phyloP scores from a whole-genome alignment of 1,140 invertebrate genomes.

The Cepaea nemoralis region DNA sequence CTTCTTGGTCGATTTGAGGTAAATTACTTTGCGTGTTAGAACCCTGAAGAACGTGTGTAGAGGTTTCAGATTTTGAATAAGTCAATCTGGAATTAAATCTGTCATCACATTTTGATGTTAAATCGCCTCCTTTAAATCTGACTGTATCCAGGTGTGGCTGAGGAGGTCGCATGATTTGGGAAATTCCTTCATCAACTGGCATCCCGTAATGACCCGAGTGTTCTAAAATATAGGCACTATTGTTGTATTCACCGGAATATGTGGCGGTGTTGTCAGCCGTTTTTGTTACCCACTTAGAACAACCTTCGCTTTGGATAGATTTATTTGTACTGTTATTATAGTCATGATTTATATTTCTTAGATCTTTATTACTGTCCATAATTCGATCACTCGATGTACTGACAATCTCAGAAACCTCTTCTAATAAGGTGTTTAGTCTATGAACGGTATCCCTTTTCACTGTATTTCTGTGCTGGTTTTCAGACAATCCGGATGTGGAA shows the following conservation, averaged over 20 bases:
- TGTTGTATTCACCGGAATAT: background rate
- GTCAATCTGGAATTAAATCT: background rate
- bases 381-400: slow-evolving; percentile 11
- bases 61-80: background rate
- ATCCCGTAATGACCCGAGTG: background rate
- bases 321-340: no score
- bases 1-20: background rate
- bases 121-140: background rate
- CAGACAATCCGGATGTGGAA: background rate
- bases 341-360: no score
- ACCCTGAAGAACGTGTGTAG: background rate
- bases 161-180: no score
- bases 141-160: background rate
- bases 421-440: slow-evolving; percentile 13
- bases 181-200: background rate
- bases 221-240: background rate
- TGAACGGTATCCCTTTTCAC: background rate
- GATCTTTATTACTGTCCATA: background rate
- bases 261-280: background rate
- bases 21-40: background rate
- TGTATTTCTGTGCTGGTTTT: background rate
- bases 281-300: no score
- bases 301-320: no score
- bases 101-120: background rate
- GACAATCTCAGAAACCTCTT: slow-evolving; percentile 17